These are phyloP conservation scores for Noctuana brunneofusca DNA, from an alignment of 2,888 invertebrate species.

Conservation along the genomic window DNA sequence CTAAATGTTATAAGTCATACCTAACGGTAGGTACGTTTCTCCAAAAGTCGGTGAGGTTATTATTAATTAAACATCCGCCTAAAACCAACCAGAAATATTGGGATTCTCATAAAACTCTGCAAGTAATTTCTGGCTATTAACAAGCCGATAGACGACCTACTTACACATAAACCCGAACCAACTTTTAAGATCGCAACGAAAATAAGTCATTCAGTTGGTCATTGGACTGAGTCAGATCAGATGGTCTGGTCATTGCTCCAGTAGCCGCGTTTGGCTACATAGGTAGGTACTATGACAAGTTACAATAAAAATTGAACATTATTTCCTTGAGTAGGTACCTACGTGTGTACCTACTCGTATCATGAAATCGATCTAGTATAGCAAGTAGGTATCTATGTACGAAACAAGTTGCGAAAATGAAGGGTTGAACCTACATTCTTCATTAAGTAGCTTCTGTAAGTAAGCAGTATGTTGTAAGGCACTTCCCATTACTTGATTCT, in stretches of 20 bases:
- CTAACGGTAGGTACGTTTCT: neutral
- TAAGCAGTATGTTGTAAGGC: too few relatives aligned
- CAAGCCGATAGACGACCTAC: conserved; percentile 39
- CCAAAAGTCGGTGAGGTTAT: neutral
- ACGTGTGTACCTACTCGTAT: too few relatives aligned
- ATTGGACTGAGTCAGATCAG: conserved; percentile 28
- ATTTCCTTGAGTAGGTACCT: too few relatives aligned
- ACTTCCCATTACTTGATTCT: too few relatives aligned
- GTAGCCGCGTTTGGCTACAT: conserved; percentile 42
- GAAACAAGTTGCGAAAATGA: too few relatives aligned
- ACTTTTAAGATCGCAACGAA: conserved; percentile 48
- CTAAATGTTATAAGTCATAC: neutral
- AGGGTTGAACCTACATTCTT: too few relatives aligned
- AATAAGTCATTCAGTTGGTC: conserved; percentile 49
- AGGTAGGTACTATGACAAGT: neutral
- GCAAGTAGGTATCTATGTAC: too few relatives aligned
- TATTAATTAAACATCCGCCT: conserved; percentile 6
- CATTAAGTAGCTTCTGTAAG: too few relatives aligned
- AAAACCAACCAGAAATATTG: conserved; percentile 3
- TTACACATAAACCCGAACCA: conserved; percentile 46
- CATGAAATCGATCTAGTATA: too few relatives aligned
- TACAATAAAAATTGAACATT: neutral
- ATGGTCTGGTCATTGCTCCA: conserved; percentile 44
- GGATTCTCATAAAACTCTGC: conserved; percentile 7
- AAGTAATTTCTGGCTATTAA: conserved; percentile 7